Base-by-base conservation (phyloP, 2,113 vertebrate genomes). In the Prochilodus magdalenae region DNA sequence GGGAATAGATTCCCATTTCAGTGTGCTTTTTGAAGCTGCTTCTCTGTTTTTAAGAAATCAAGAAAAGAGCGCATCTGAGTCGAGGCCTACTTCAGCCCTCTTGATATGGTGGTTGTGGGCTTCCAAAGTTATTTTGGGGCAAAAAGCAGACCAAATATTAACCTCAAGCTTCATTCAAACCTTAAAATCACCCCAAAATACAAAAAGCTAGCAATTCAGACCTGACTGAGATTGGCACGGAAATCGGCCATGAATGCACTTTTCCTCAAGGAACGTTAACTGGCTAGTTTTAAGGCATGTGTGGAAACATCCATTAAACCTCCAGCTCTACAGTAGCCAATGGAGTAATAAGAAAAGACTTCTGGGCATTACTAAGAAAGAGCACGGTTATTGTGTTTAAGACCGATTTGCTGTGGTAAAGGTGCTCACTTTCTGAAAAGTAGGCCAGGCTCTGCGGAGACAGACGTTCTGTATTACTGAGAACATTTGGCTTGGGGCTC, bases 1-100 rank as follows among this genome's bases (percentile, higher is more conserved):
- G 78, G 78, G 83, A 84, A 84, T 81, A 81, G 67, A 85, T 74
- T 74, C 72, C 47, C 71, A 74, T 33, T 85, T 30, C 75, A 51
- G 11, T 81, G 29, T 59, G 59, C 59, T 77, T 40, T 82, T 73
- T 81, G 74, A 85, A 73, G 79, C 69, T 44, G 26, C 60, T 47
- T 77, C 33, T 77, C 13, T 77, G 53, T 77, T 73, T 85, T 65
- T 81, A 72, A 73, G 73, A 80, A 80, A 76, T 57, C 12, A 65
- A 66, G 73, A 72, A 77, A 55, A 63, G 16, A 24, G n/a, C 24
- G 65, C 51, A 62, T 80, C 67, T 76, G 59, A 73, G 79, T 77
- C 60, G 29, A 81, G 47, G 55, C 79, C 47, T 53, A 63, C 55
- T 75, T 36, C 36, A 14, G 47, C 44, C 33, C 36, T 80, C 77